Conservation (phyloP, 2,797 vertebrate genomes). For the Aphelocoma californica region DNA sequence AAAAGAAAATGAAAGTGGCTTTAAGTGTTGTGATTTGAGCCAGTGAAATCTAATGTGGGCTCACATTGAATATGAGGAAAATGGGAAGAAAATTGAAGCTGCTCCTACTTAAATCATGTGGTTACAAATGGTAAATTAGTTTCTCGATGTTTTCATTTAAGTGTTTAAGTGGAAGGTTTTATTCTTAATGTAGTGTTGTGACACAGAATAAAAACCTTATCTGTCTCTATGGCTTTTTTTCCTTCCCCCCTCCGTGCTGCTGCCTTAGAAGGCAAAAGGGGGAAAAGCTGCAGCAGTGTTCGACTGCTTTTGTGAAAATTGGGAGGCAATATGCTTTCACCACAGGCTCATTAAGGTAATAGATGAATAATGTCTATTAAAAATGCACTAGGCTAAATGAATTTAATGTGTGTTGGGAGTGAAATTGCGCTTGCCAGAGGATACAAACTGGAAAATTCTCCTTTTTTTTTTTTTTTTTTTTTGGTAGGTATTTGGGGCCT, state of each 20-base stretch:
- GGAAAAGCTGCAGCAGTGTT: conserved; percentile 48
- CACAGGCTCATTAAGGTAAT: conserved; percentile 77
- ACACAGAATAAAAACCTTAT: conserved; percentile 84
- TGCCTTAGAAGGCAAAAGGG: conserved; percentile 64
- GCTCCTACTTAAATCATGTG: conserved; percentile 97
- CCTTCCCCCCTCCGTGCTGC: conserved; percentile 26
- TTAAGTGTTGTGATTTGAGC: conserved; percentile 99
- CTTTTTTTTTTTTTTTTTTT: too few relatives aligned
- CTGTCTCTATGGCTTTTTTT: conserved; percentile 49
- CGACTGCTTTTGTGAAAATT: conserved; percentile 76
- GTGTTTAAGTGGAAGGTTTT: conserved; percentile 99
- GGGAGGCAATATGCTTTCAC: conserved; percentile 73
- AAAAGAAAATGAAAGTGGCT: conserved; percentile 98
- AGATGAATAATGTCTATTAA: conserved; percentile 78
- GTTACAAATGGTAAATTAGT: conserved; percentile 99
- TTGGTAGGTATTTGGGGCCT: background rate
- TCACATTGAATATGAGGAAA: conserved; percentile 96
- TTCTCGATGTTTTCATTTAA: conserved; percentile 99
- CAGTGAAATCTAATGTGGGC: conserved; percentile 97
- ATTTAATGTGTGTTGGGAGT: conserved; percentile 75
- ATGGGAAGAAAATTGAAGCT: conserved; percentile 97
- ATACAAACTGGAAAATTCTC: conserved; percentile 38
- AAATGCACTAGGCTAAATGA: conserved; percentile 76
- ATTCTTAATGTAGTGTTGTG: conserved; percentile 89
- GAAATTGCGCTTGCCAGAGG: conserved; percentile 63